Conservation (phyloP, 2,797 vertebrate genomes). For the Hippocampus kuda region DNA sequence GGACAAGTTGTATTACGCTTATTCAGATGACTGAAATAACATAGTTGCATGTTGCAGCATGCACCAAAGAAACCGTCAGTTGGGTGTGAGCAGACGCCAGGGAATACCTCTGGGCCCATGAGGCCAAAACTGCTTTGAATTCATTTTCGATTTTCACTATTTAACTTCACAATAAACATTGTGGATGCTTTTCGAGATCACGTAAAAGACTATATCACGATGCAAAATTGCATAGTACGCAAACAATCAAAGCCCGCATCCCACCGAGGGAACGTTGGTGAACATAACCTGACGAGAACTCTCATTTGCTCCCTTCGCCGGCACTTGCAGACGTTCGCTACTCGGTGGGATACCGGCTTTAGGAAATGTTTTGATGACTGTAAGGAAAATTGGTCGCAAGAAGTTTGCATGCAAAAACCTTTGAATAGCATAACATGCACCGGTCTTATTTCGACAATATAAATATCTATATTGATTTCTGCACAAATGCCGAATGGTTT, state of each 20-base stretch:
- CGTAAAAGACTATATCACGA: neutral
- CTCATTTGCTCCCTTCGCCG: too few species aligned
- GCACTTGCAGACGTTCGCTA: too few species aligned
- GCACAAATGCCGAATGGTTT: neutral
- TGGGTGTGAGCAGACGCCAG: neutral
- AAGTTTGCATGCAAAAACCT: neutral
- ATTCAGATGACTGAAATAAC: constrained; percentile 9
- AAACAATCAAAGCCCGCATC: neutral
- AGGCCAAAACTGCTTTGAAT: neutral
- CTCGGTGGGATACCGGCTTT: too few species aligned
- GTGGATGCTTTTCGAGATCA: neutral
- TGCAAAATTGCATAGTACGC: neutral
- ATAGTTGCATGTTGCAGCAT: constrained; percentile 30
- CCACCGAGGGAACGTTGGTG: too few species aligned
- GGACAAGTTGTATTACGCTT: constrained; percentile 18
- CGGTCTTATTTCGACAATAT: neutral
- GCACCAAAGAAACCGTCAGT: constrained; percentile 25
- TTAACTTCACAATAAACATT: neutral
- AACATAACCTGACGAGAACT: too few species aligned
- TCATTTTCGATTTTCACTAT: neutral
- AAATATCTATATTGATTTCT: neutral
- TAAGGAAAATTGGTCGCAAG: neutral
- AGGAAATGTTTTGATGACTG: too few species aligned
- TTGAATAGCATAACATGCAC: neutral
- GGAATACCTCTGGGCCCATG: neutral